These are phyloP conservation scores for Helostoma temminkii DNA, from an alignment of 2,797 vertebrate genomes.

Conservation along the genomic window DNA sequence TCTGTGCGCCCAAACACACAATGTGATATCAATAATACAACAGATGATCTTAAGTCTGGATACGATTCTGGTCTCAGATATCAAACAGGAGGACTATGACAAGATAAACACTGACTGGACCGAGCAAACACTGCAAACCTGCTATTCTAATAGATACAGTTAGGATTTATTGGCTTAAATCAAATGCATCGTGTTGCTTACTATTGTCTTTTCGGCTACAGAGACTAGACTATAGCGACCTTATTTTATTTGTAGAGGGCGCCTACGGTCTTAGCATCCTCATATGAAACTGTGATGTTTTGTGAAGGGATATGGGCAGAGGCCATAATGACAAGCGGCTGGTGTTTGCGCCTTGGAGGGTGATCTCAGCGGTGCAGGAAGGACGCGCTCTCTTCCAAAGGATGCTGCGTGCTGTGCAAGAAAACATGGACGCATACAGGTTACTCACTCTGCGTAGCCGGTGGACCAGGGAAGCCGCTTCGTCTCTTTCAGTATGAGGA, in stretches of 20 bases:
- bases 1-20: constrained; percentile 5
- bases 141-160: not conserved
- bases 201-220: too few species aligned
- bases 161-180: not conserved
- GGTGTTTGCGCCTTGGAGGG: not conserved
- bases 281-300: not conserved
- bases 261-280: not conserved
- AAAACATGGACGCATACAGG: constrained; percentile 65
- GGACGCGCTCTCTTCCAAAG: constrained; percentile 33
- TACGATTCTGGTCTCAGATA: constrained; percentile 1
- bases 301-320: not conserved
- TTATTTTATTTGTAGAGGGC: not conserved
- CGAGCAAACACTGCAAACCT: constrained; percentile 14
- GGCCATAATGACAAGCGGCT: not conserved
- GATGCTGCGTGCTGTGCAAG: constrained; percentile 51
- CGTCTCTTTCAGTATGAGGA: constrained; percentile 93
- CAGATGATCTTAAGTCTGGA: constrained; percentile 15
- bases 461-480: constrained; percentile 92
- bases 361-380: constrained; percentile 38
- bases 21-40: constrained; percentile 41
- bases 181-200: not conserved
- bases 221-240: not conserved
- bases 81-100: not conserved
- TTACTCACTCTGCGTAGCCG: constrained; percentile 97
- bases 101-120: constrained; percentile 24